Evolutionary conservation across 2,888 invertebrate genomes (phyloP), one percentile per base, ranked within the genome.

Genomic region (Amiota communis): DNA sequence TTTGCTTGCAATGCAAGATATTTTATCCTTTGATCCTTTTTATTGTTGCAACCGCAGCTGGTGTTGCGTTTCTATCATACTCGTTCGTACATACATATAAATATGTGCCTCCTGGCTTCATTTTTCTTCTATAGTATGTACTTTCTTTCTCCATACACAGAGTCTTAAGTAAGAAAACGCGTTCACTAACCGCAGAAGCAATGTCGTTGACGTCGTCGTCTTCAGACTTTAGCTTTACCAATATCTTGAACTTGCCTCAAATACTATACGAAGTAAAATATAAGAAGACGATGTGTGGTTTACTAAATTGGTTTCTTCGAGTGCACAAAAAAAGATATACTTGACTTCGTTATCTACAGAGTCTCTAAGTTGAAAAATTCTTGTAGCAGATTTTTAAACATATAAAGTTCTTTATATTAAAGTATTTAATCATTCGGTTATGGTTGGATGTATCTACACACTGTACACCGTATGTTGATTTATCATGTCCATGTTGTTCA

Each of bases 11-110:
- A 3, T 48, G 67, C 36, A 79, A 80, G 79, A 79, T 79, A 82
- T 77, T 81, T 81, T 82, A 81, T 81, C 78, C 82, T 76, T 78
- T 80, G 82, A 81, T 81, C 80, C 80, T 76, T 81, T 81, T 82
- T 82, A 77, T 82, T 79, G 76, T 78, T 76, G 75, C 74, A 73
- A 81, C 76, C 78, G 79, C 82, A 82, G 80, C 82, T 82, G 80
- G 80, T 81, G 78, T 82, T 82, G 81, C 75, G 81, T 80, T 15
- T 48, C 65, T 49, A 15, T 53, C 53, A 15, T 53, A 8, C 20
- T 59, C 20, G 59, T 20, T 20, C 59, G 12, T 15, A 53, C 8
- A 20, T 15, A 53, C 8, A 53, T 15, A 53, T 15, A 13, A 53
- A 9, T 1, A 13, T 53, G 53, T 36, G 36, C 36, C 36, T 2